Percentiles rank a stretch among this genome's conserved stretches.
Conservation (phyloP, 2,113 vertebrate species). For the Chinchilla lanigera region DNA sequence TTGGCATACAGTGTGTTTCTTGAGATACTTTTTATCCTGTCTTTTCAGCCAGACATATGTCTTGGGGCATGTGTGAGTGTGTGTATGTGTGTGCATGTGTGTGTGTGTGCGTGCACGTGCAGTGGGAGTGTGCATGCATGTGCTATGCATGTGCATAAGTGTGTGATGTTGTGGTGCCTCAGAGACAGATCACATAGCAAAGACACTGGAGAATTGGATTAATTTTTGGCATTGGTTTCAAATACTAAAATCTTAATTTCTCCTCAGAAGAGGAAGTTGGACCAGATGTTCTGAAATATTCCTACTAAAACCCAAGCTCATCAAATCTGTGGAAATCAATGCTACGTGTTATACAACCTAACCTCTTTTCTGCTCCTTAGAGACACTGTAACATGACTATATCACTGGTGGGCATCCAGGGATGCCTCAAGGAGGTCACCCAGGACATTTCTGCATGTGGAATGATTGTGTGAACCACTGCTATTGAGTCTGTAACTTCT, state of each 20-base stretch:
- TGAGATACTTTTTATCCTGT: fast-evolving
- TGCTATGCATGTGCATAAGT: too few species aligned
- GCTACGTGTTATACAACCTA: not conserved
- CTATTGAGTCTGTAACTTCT: too few species aligned
- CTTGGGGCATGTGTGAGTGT: not conserved
- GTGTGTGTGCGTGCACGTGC: too few species aligned
- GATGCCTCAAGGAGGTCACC: fast-evolving
- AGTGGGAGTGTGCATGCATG: not conserved
- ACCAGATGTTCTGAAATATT: not conserved
- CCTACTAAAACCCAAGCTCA: not conserved
- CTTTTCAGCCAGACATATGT: fast-evolving
- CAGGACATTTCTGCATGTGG: too few species aligned
- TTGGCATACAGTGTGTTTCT: fast-evolving
- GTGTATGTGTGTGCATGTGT: too few species aligned
- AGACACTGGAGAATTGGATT: not conserved
- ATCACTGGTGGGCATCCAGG: fast-evolving
- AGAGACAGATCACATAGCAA: not conserved
- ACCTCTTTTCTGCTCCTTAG: not conserved
- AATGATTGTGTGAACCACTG: too few species aligned
- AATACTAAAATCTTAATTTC: not conserved
- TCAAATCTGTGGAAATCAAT: not conserved
- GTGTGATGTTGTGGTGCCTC: too few species aligned
- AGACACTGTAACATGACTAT: fast-evolving
- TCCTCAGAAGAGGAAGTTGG: fast-evolving
- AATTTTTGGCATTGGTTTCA: not conserved